These are phyloP conservation scores for Ptycholaimellus sp. DNA, from an alignment of 2,888 invertebrate genomes.

Conservation along the genomic window DNA sequence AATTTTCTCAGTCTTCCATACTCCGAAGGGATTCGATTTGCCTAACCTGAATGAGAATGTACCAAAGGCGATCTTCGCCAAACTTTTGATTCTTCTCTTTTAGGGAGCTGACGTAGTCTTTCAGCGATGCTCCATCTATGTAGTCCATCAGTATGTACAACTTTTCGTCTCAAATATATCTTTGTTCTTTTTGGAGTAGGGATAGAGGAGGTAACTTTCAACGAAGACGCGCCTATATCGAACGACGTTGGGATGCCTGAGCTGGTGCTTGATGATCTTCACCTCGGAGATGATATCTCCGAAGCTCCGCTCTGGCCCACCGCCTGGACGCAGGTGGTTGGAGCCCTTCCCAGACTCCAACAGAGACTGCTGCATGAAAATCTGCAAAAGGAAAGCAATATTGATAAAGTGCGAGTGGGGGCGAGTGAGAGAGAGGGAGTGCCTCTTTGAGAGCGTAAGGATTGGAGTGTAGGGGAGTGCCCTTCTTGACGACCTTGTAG, in stretches of 20 bases:
- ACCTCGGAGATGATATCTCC: slow-evolving; percentile 30
- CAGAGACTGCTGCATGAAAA: slow-evolving; percentile 12
- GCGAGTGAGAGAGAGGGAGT: background rate
- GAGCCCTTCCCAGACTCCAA: no score
- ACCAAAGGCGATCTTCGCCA: slow-evolving; percentile 28
- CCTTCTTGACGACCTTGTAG: slow-evolving; percentile 28
- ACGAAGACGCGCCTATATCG: slow-evolving; percentile 29
- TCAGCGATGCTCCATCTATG: slow-evolving; percentile 29
- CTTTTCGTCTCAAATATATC: slow-evolving; percentile 25
- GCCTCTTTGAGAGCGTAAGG: slow-evolving; percentile 31
- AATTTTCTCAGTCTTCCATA: background rate
- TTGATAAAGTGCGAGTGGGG: background rate
- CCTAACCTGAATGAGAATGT: slow-evolving; percentile 28
- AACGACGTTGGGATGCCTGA: slow-evolving; percentile 31
- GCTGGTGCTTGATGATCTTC: slow-evolving; percentile 28
- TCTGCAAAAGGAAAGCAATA: slow-evolving; percentile 6
- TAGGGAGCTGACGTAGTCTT: slow-evolving; percentile 29
- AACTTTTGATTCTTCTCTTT: slow-evolving; percentile 28
- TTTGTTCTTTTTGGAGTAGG: no score
- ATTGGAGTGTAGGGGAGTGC: slow-evolving; percentile 10
- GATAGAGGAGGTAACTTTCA: slow-evolving; percentile 20
- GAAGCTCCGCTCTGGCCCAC: slow-evolving; percentile 24
- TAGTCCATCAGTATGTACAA: slow-evolving; percentile 32
- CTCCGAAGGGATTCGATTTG: background rate
- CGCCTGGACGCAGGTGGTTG: background rate